Percentiles rank a stretch among this genome's conserved stretches.
Conservation (phyloP, 2,113 vertebrate species). For the Actinemys pallida region DNA sequence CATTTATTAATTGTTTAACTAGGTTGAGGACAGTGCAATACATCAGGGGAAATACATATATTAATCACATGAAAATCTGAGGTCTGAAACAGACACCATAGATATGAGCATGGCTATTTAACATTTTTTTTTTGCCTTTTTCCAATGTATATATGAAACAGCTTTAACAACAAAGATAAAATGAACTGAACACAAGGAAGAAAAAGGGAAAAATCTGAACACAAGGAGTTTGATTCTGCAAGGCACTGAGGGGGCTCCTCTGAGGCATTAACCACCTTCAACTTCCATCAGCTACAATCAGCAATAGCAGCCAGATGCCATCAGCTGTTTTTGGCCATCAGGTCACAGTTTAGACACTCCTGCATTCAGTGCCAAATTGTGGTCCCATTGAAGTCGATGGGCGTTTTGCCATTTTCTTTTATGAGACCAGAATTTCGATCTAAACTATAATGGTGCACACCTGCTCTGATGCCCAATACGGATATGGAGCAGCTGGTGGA, state of each 20-base stretch:
- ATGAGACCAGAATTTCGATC: neutral
- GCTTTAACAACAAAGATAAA: neutral
- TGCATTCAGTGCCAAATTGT: neutral
- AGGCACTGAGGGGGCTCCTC: neutral
- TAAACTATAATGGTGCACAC: neutral
- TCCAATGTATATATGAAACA: neutral
- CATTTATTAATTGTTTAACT: neutral
- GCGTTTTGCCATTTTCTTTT: neutral
- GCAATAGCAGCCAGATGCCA: neutral
- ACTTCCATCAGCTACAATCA: neutral
- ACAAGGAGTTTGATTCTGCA: neutral
- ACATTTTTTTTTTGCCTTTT: neutral
- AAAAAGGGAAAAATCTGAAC: neutral
- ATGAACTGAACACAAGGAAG: neutral
- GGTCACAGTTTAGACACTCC: neutral
- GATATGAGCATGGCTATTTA: neutral
- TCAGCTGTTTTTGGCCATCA: neutral
- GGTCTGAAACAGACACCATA: neutral
- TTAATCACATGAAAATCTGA: neutral
- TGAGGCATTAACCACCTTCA: neutral
- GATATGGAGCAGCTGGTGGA: neutral
- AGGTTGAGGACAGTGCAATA: neutral
- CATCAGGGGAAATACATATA: neutral
- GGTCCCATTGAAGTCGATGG: neutral
- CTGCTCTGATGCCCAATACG: neutral